Conservation (phyloP, 2,113 vertebrate species). For the Leiothrix lutea region DNA sequence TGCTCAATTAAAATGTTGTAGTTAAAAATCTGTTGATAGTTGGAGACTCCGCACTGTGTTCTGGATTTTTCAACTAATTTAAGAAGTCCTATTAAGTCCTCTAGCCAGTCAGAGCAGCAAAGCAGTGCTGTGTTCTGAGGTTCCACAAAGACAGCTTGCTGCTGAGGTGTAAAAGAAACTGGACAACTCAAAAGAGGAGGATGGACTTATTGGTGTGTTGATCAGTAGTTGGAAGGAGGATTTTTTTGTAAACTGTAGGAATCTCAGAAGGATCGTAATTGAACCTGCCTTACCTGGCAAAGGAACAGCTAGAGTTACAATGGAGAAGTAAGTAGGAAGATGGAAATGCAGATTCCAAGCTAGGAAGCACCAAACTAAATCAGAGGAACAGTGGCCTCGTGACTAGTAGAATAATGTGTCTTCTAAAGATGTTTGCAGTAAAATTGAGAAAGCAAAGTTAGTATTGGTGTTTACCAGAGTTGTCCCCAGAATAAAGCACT, state of each 20-base stretch:
- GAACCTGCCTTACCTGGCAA: neutral
- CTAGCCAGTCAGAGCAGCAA: neutral
- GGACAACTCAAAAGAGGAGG: neutral
- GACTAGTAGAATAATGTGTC: neutral
- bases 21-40: neutral
- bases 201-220: neutral
- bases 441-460: neutral
- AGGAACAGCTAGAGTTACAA: neutral
- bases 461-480: neutral
- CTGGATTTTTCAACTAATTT: neutral
- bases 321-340: neutral
- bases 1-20: neutral
- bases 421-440: neutral
- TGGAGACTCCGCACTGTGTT: neutral
- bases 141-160: neutral
- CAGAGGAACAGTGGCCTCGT: neutral
- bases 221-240: neutral
- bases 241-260: neutral
- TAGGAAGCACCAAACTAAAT: neutral
- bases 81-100: neutral
- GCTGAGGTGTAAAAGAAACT: neutral
- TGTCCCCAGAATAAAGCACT: neutral
- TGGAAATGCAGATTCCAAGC: neutral
- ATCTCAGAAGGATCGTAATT: neutral
- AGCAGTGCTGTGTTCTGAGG: neutral